A percentile compares a stretch with the other conserved stretches of the same genome.
Conservation (phyloP, 1,140 invertebrate genomes). For the Colletes gigas region DNA sequence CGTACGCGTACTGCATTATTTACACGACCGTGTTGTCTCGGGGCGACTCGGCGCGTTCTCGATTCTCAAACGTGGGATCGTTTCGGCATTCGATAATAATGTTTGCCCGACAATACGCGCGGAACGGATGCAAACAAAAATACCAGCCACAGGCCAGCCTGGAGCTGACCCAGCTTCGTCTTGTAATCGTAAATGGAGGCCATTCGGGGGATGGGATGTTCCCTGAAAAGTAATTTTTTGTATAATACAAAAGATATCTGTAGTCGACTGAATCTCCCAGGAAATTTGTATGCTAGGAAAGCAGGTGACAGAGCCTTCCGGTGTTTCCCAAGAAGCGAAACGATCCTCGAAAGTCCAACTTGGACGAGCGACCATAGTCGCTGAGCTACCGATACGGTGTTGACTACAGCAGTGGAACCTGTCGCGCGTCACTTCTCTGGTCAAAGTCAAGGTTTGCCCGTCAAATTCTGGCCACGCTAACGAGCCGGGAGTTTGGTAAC, state of each 20-base stretch:
- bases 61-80: conserved; percentile 23
- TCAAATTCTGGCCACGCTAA: neutral
- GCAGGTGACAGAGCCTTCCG: too few relatives aligned
- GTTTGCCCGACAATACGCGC: conserved; percentile 1
- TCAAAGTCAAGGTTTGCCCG: neutral
- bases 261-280: neutral
- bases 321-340: too few relatives aligned
- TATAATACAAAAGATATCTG: too few relatives aligned
- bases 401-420: too few relatives aligned
- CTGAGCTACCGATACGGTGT: too few relatives aligned
- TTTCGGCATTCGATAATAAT: conserved; percentile 28
- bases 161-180: neutral
- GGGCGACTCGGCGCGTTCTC: neutral
- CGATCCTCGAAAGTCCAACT: too few relatives aligned
- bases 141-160: neutral
- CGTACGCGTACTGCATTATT: conserved; percentile 48
- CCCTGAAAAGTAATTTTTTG: too few relatives aligned
- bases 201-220: too few relatives aligned
- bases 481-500: too few relatives aligned
- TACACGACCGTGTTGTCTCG: conserved; percentile 27
- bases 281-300: too few relatives aligned
- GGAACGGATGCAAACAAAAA: neutral
- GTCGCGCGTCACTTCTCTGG: neutral
- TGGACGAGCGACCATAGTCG: too few relatives aligned
- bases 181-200: neutral